phyloP scores from a whole-genome alignment of 2,797 vertebrate genomes.

The Lepus oiostolus region DNA sequence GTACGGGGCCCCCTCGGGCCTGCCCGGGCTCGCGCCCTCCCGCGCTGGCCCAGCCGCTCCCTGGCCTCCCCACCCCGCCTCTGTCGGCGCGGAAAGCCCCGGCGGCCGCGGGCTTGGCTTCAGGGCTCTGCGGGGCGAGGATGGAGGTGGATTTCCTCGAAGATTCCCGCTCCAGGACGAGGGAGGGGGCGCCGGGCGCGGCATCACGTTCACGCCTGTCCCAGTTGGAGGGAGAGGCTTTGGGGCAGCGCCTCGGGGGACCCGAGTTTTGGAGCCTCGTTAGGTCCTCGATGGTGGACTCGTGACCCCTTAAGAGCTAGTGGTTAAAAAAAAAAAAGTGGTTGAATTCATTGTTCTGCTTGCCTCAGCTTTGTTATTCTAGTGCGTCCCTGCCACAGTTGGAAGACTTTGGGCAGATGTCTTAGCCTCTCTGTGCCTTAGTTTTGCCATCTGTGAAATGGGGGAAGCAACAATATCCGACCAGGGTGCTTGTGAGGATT shows the following conservation, averaged over 20 bases:
- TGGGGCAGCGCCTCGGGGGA: fast-evolving
- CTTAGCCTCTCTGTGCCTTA: not conserved
- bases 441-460: conserved; percentile 28
- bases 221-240: not conserved
- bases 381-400: not conserved
- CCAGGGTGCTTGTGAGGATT: not conserved
- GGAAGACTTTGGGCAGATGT: not conserved
- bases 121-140: not conserved
- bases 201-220: conserved; percentile 46
- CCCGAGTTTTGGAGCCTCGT: not conserved
- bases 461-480: not conserved
- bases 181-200: not conserved
- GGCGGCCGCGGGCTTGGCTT: not conserved
- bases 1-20: conserved; percentile 68
- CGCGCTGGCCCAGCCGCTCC: not conserved
- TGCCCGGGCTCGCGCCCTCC: not conserved
- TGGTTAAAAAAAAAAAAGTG: too few relatives aligned
- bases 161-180: not conserved
- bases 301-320: not conserved
- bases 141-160: conserved; percentile 45
- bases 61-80: too few relatives aligned
- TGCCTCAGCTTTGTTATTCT: not conserved
- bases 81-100: too few relatives aligned
- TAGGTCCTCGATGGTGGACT: not conserved
- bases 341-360: not conserved